Base-by-base conservation (phyloP, 1,140 invertebrate genomes). In the Gryon sp. region DNA sequence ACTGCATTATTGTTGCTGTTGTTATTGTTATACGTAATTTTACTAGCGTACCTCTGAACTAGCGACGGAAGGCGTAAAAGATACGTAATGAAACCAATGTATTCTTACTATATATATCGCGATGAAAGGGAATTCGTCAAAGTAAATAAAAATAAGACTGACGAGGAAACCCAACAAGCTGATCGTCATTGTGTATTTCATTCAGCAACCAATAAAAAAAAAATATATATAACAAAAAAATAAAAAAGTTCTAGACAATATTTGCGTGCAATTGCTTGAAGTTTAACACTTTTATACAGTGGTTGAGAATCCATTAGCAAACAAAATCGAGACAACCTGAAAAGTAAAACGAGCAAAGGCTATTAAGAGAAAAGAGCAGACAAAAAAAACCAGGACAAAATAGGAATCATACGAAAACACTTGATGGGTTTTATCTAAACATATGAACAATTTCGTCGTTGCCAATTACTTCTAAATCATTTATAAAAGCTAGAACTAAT, bases 211-310 rank as follows among this genome's bases (percentile, higher is more conserved):
- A n/a, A n/a, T n/a, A n/a, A n/a, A n/a, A n/a, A n/a, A n/a, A n/a
- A n/a, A n/a, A n/a, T n/a, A n/a, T n/a, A n/a, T n/a, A n/a, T n/a
- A n/a, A n/a, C n/a, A n/a, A n/a, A n/a, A 4, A 8, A 24, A 24
- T 4, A 28, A 7, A 3, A 57, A 73, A 41, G 50, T 57, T 57
- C 24, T 57, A 73, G 69, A 73, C 69, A 73, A 65, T 73, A 73
- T 63, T 57, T 22, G 55, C 66, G 55, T 70, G 36, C 28, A 53
- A 70, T 53, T 38, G 57, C 69, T 73, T 63, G 22, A 59, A 63
- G 69, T 73, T 73, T 73, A 73, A 63, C 69, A 73, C 41, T 73
- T 73, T 73, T 73, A 63, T 73, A 63, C 69, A 65, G 50, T 63
- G 69, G 43, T 57, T 18, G 46, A 57, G 22, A 50, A 55, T 46